These are phyloP conservation scores for Lordiphosa collinella DNA, from an alignment of 1,140 invertebrate species.

Conservation along the genomic window DNA sequence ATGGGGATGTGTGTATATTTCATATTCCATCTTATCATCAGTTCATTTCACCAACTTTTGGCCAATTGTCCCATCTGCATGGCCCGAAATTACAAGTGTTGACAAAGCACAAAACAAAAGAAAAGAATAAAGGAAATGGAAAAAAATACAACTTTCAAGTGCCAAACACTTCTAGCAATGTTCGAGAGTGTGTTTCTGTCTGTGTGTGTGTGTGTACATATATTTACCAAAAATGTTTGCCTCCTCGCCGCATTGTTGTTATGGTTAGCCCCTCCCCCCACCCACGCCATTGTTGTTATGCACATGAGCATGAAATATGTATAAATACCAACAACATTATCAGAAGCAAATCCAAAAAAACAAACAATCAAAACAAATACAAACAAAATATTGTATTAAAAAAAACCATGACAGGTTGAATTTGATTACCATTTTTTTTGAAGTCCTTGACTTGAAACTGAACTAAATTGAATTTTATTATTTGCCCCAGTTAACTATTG, in stretches of 20 bases:
- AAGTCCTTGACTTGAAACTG: too few relatives aligned
- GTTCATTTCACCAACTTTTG: too few relatives aligned
- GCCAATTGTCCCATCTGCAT: too few relatives aligned
- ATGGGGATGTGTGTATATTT: too few relatives aligned
- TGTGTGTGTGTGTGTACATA: conserved; percentile 17
- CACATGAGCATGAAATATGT: conserved; percentile 59
- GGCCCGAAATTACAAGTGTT: conserved; percentile 24
- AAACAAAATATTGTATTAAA: conserved; percentile 15
- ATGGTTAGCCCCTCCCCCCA: conserved; percentile 8
- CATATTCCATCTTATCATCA: too few relatives aligned
- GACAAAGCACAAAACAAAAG: not conserved
- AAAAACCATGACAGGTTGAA: not conserved
- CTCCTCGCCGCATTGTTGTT: conserved; percentile 41
- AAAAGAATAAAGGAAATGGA: not conserved
- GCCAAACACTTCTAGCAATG: conserved; percentile 33
- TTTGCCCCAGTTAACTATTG: too few relatives aligned
- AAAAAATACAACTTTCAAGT: conserved; percentile 42
- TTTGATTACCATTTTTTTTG: too few relatives aligned
- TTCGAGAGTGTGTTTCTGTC: not conserved
- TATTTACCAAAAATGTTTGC: conserved; percentile 12
- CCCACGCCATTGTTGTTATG: conserved; percentile 32
- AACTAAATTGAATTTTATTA: too few relatives aligned
- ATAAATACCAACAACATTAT: conserved; percentile 41
- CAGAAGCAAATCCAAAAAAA: conserved; percentile 3
- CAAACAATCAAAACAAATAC: conserved; percentile 12